Base-by-base conservation (phyloP, 2,888 invertebrate species). In the Cremastinae sp. region DNA sequence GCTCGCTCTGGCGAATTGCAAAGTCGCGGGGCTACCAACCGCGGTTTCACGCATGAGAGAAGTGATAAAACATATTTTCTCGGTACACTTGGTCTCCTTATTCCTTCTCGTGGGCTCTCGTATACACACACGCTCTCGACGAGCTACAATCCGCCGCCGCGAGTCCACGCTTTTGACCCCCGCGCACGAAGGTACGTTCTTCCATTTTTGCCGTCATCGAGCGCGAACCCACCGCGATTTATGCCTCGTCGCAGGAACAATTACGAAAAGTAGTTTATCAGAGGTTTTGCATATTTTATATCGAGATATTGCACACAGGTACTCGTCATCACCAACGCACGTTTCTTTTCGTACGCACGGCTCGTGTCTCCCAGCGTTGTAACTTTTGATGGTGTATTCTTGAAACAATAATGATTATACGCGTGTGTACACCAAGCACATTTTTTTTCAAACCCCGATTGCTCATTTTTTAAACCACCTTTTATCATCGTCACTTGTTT, bases 11-110 rank as follows among this genome's bases (percentile, higher is more conserved):
- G 58, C 58, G 38, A 8, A 41, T 16, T 53, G 83, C 81, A 79
- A 74, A 79, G 77, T 77, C 77, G 62, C 54, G 65, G n/a, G n/a
- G 64, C 61, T 59, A 79, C 78, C 79, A 79, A 81, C 80, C 81
- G 78, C 80, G 74, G 81, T 83, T 86, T 84, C 82, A 84, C 81
- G 84, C 84, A 82, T 82, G 82, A 79, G 81, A 78, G 81, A 79
- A 81, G 80, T 81, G 82, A 82, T 84, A 84, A 84, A 84, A 84
- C 76, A 76, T 76, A 76, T 76, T 73, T 76, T 76, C 73, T 69
- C 61, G 81, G 81, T 78, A 28, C 28, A 28, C 28, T 28, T 5
- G 28, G 2, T 28, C 28, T 28, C 28, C 28, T 28, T n/a, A n/a
- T n/a, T 28, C 28, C 28, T 28, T 28, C 28, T 28, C 28, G 28